A percentile compares a stretch with the other conserved stretches of the same genome.
Conservation (phyloP, 2,113 vertebrate genomes). For the Brachyhypopomus occidentalis region DNA sequence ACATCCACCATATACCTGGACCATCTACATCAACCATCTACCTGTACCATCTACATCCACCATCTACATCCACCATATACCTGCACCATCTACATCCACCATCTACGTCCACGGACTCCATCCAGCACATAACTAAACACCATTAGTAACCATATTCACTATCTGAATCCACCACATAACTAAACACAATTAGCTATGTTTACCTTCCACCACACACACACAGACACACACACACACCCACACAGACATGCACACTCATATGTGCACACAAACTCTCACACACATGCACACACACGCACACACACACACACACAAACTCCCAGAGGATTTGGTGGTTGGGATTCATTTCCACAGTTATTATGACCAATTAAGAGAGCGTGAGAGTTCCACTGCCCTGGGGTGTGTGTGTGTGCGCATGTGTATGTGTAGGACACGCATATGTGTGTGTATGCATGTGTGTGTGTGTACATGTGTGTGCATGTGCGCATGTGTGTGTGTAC, state of each 20-base stretch:
- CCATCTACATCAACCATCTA: too few species aligned
- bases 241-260: slow-evolving; percentile 2
- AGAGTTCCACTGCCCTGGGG: not conserved
- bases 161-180: too few species aligned
- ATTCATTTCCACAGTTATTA: slow-evolving; percentile 36
- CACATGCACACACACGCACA: slow-evolving; percentile 35
- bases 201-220: too few species aligned
- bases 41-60: too few species aligned
- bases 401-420: not conserved
- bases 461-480: not conserved
- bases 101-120: too few species aligned
- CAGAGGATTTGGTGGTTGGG: slow-evolving; percentile 19
- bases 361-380: slow-evolving; percentile 26
- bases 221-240: slow-evolving; percentile 19
- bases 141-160: too few species aligned
- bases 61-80: too few species aligned
- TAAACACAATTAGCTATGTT: too few species aligned
- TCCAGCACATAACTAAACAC: too few species aligned
- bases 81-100: too few species aligned
- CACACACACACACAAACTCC: slow-evolving; percentile 34
- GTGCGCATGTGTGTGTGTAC: not conserved
- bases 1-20: too few species aligned
- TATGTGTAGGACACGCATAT: slow-evolving; percentile 10
- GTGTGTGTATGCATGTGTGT: slow-evolving; percentile 25
- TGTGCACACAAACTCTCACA: slow-evolving; percentile 1